Base-by-base conservation (phyloP, 2,113 vertebrate species). In the Alligator sinensis region DNA sequence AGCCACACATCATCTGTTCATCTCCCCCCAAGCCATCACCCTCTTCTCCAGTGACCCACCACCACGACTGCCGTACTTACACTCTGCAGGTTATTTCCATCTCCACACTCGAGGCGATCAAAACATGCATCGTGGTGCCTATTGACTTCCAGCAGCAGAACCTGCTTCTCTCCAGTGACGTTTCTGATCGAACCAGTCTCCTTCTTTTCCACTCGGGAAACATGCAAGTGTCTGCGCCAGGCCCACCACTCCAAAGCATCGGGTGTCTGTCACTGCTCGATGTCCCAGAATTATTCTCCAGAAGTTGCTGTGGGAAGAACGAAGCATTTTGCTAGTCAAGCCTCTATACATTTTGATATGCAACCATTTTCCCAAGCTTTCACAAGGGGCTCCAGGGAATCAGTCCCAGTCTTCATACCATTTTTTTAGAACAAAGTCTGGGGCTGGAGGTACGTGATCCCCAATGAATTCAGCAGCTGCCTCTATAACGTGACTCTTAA, bases 361-460 rank as follows among this genome's bases (percentile, higher is more conserved):
- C 4, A 2, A 3, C 0, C 2, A 0, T 21, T 57, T 90, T 80
- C 77, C 74, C 68, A 83, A 15, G 72, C 83, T 5, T 13, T 47
- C 47, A 47, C 47, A 2, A 1, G 25, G 63, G 75, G n/a, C 18
- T 58, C 0, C 0, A 15, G 9, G 0, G 18, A 78, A n/a, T 58
- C 25, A 4, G 47, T 1, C 63, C 82, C 75, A 1, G 28, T 47
- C 47, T 47, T 47, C 47, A 47, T 9, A 47, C 47, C 47, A 5
- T 30, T 84, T 28, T 27, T 34, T 9, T 5, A 2, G 19, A 57
- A 66, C 10, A 8, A n/a, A 4, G 54, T 38, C 30, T 2, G 0
- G 2, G 0, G 47, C 9, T 47, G 47, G 47, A 1, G 0, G 4
- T 55, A 2, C 11, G 2, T 0, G 1, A n/a, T 74, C 55, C 22